Percentiles rank a stretch among this genome's conserved stretches.
Evolutionary conservation across 1,140 invertebrate species (phyloP).

Genomic region (Triops cancriformis): DNA sequence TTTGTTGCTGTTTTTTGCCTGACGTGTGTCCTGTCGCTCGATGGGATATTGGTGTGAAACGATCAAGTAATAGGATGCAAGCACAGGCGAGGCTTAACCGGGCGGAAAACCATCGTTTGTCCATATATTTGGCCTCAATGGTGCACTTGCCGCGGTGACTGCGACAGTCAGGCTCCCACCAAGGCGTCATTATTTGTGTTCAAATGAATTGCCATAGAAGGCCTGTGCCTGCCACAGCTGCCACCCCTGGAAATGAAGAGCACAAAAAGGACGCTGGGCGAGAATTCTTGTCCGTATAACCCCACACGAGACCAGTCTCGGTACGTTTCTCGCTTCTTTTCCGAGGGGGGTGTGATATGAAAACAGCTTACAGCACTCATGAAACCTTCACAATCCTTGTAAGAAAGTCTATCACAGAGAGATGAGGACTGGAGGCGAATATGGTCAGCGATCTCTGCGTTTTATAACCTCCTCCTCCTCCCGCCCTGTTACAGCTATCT

Average conservation of each 20-base stretch:
- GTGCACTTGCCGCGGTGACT: slow-evolving; percentile 30
- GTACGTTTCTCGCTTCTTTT: background rate
- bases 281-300: slow-evolving; percentile 14
- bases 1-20: background rate
- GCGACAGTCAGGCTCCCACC: slow-evolving; percentile 31
- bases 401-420: slow-evolving; percentile 6
- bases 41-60: slow-evolving; percentile 22
- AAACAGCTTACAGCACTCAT: slow-evolving; percentile 10
- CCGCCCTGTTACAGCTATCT: background rate
- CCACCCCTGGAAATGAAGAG: slow-evolving; percentile 11
- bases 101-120: slow-evolving; percentile 34
- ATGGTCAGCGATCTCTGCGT: slow-evolving; percentile 4
- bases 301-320: background rate
- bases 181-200: slow-evolving; percentile 35
- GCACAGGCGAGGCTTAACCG: slow-evolving; percentile 28
- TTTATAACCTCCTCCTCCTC: slow-evolving; percentile 3
- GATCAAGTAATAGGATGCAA: slow-evolving; percentile 25
- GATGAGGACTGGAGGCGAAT: slow-evolving; percentile 5
- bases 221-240: slow-evolving; percentile 7
- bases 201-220: slow-evolving; percentile 32
- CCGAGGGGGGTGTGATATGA: background rate
- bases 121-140: slow-evolving; percentile 34
- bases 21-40: background rate
- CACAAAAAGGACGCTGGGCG: slow-evolving; percentile 4
- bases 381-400: background rate